These are phyloP conservation scores for Scaptomyza caliginosa DNA, from an alignment of 2,888 invertebrate genomes.

Conservation along the genomic window DNA sequence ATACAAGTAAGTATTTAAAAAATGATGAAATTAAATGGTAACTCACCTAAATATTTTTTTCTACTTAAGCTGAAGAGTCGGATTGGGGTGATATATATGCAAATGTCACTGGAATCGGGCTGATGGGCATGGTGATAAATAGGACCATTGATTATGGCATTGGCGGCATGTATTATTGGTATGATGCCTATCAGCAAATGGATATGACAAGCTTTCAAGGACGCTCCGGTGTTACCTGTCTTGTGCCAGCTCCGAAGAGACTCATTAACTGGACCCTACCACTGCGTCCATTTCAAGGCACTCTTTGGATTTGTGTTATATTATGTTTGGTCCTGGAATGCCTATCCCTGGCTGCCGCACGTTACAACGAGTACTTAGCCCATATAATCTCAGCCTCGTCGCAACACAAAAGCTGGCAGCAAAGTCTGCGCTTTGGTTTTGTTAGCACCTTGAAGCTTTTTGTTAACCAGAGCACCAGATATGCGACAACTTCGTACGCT, in stretches of 20 bases:
- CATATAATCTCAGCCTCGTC: background rate
- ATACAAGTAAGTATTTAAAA: slow-evolving; percentile 64
- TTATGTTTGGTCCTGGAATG: slow-evolving; percentile 84
- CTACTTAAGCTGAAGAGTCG: slow-evolving; percentile 44
- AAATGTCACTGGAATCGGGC: slow-evolving; percentile 87
- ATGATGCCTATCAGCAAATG: slow-evolving; percentile 85
- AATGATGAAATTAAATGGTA: background rate
- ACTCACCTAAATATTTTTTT: too few relatives aligned
- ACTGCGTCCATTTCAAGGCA: slow-evolving; percentile 86
- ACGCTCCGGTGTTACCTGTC: slow-evolving; percentile 87
- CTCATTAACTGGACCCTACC: slow-evolving; percentile 87
- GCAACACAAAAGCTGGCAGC: slow-evolving; percentile 30
- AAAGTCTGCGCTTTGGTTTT: slow-evolving; percentile 68
- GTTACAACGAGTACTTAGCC: slow-evolving; percentile 52
- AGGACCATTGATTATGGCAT: slow-evolving; percentile 86
- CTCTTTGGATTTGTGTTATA: slow-evolving; percentile 86
- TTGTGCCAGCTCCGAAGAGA: slow-evolving; percentile 88
- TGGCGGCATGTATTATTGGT: slow-evolving; percentile 70
- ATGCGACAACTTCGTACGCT: slow-evolving; percentile 63
- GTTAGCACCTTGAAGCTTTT: slow-evolving; percentile 74
- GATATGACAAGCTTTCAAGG: slow-evolving; percentile 87
- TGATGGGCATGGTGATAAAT: slow-evolving; percentile 86
- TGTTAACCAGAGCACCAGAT: slow-evolving; percentile 74
- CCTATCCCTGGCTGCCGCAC: slow-evolving; percentile 76
- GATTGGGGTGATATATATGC: slow-evolving; percentile 88